Conservation (phyloP, 2,888 invertebrate species). For the Drosophila mayaguana region DNA sequence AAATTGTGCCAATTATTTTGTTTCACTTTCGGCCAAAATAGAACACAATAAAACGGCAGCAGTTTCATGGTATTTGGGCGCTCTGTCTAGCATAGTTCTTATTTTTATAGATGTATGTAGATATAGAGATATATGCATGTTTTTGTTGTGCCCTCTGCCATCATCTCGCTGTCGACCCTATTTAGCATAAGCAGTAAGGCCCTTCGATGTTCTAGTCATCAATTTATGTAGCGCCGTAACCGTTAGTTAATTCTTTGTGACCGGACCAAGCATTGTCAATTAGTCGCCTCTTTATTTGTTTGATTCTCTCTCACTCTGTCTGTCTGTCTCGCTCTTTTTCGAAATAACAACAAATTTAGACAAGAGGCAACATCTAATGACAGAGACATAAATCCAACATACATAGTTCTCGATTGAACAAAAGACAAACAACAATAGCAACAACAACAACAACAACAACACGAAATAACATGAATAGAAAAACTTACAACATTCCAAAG, state of each 20-base stretch:
- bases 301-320: background rate
- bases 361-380: constrained; percentile 24
- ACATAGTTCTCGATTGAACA: constrained; percentile 39
- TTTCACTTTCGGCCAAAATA: constrained; percentile 61
- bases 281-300: constrained; percentile 42
- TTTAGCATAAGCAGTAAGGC: constrained; percentile 38
- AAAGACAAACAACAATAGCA: constrained; percentile 8
- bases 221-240: constrained; percentile 45
- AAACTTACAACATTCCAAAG: constrained; percentile 46
- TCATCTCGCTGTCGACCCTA: constrained; percentile 37
- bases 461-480: constrained; percentile 8
- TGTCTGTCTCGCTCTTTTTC: background rate
- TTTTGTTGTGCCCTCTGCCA: constrained; percentile 27
- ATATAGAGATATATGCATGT: background rate
- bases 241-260: constrained; percentile 52
- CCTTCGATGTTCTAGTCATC: constrained; percentile 35
- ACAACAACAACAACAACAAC: constrained; percentile 6
- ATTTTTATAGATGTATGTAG: background rate
- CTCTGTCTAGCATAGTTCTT: constrained; percentile 1
- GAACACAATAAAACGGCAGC: constrained; percentile 54
- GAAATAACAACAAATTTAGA: constrained; percentile 20
- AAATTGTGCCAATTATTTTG: constrained; percentile 73
- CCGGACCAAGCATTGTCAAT: constrained; percentile 56
- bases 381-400: constrained; percentile 50
- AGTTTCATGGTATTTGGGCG: constrained; percentile 3